phyloP scores from a whole-genome alignment of 2,797 vertebrate species.

The Argyrosomus regius region DNA sequence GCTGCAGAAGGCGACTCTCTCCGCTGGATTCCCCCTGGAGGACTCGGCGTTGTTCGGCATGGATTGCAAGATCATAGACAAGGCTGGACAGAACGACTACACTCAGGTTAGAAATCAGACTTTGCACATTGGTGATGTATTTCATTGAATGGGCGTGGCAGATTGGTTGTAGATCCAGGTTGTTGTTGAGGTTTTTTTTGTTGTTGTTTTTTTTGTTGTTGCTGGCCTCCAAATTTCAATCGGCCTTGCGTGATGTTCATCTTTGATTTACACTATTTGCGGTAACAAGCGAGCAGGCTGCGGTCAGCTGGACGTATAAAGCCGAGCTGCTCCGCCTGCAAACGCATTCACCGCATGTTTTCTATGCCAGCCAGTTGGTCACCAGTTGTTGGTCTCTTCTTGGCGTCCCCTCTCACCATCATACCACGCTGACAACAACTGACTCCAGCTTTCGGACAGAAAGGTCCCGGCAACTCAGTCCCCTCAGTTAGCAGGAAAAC shows the following conservation, averaged over 20 bases:
- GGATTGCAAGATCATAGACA: constrained; percentile 86
- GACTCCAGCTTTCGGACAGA: constrained; percentile 79
- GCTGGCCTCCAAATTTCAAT: constrained; percentile 30
- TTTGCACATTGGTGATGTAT: constrained; percentile 59
- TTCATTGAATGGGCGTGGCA: constrained; percentile 83
- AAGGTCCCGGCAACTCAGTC: constrained; percentile 89
- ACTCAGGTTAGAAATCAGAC: constrained; percentile 76
- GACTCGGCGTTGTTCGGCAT: constrained; percentile 87
- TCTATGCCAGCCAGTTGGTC: constrained; percentile 77
- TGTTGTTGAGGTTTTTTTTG: neutral
- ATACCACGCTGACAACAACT: constrained; percentile 83
- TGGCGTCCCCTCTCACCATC: constrained; percentile 71
- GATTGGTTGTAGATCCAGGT: constrained; percentile 46
- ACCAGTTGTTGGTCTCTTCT: constrained; percentile 78
- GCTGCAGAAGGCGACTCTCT: constrained; percentile 90
- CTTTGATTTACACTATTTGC: constrained; percentile 40
- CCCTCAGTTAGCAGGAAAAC: constrained; percentile 76
- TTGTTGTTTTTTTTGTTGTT: neutral
- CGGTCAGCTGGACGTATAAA: constrained; percentile 58
- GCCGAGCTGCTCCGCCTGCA: constrained; percentile 60
- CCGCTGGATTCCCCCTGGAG: constrained; percentile 85
- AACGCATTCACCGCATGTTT: constrained; percentile 79
- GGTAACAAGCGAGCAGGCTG: constrained; percentile 30
- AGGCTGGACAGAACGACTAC: constrained; percentile 79
- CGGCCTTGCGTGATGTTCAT: constrained; percentile 2